Conservation (phyloP, 1,140 invertebrate genomes). For the Cherax quadricarinatus region DNA sequence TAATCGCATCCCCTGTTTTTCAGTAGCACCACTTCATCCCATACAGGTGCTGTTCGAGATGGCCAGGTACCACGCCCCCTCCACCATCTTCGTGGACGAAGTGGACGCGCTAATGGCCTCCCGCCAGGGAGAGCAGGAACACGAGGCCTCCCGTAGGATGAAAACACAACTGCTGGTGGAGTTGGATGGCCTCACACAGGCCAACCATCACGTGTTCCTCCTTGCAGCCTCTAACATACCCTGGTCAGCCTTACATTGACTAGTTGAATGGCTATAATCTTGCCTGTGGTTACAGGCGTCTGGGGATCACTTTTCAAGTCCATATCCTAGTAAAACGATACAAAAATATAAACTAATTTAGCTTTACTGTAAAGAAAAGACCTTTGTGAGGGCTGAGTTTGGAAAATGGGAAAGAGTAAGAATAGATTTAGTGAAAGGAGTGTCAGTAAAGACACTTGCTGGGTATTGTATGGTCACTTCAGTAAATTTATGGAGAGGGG, state of each 20-base stretch:
- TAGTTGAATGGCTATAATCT: no score
- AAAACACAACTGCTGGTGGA: conserved; percentile 88
- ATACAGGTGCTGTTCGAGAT: conserved; percentile 80
- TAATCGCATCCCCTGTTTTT: neutral
- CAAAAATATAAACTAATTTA: neutral
- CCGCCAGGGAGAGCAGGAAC: conserved; percentile 78
- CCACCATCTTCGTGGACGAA: conserved; percentile 80
- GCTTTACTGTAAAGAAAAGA: no score
- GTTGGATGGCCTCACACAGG: conserved; percentile 79
- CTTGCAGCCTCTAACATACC: conserved; percentile 94
- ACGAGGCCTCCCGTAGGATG: conserved; percentile 80
- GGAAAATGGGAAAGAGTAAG: no score
- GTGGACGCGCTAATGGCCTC: conserved; percentile 80
- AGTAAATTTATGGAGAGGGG: no score
- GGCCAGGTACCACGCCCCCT: conserved; percentile 79
- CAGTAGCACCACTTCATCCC: neutral
- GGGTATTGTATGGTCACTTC: no score
- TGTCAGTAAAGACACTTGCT: no score
- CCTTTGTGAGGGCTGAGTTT: no score
- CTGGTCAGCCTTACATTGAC: conserved; percentile 81
- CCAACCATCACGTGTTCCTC: conserved; percentile 85
- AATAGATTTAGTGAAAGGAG: no score
- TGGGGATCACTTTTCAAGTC: neutral
- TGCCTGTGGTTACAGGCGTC: no score
- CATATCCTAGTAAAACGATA: neutral